A percentile compares a stretch with the other conserved stretches of the same genome.
phyloP scores from a whole-genome alignment of 2,113 vertebrate species.

The Leucopsar rothschildi region DNA sequence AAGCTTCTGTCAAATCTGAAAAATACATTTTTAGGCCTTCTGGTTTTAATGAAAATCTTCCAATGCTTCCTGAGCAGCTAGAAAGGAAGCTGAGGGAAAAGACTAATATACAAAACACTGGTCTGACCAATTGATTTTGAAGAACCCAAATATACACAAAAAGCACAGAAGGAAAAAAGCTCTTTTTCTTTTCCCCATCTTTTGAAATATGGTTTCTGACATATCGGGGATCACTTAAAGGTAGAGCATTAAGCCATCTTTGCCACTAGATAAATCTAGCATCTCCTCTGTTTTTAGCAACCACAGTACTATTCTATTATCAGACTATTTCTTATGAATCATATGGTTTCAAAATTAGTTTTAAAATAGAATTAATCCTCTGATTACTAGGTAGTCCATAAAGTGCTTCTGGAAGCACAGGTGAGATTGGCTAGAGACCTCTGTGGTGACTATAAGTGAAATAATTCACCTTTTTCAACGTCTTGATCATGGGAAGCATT shows the following conservation, averaged over 20 bases:
- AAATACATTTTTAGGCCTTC: neutral
- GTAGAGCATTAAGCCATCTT: neutral
- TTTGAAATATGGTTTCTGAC: neutral
- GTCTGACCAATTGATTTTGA: neutral
- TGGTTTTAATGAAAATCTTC: conserved; percentile 27
- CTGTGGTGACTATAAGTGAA: neutral
- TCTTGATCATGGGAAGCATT: neutral
- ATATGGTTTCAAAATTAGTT: neutral
- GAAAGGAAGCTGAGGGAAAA: neutral
- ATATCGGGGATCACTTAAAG: neutral
- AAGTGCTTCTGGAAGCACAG: neutral
- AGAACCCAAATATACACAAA: neutral
- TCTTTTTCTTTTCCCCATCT: neutral
- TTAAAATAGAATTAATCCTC: neutral
- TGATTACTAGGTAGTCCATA: neutral
- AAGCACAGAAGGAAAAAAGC: neutral
- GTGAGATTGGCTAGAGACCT: neutral
- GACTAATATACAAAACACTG: neutral
- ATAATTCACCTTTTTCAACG: neutral
- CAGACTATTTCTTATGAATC: neutral
- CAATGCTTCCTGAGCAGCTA: neutral
- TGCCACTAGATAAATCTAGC: neutral
- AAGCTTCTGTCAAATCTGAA: neutral
- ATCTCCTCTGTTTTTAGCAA: neutral
- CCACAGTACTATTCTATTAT: neutral